Evolutionary conservation across 2,797 vertebrate species (phyloP), one percentile per base, ranked within the genome.

Genomic region (Macroramphosus scolopax): DNA sequence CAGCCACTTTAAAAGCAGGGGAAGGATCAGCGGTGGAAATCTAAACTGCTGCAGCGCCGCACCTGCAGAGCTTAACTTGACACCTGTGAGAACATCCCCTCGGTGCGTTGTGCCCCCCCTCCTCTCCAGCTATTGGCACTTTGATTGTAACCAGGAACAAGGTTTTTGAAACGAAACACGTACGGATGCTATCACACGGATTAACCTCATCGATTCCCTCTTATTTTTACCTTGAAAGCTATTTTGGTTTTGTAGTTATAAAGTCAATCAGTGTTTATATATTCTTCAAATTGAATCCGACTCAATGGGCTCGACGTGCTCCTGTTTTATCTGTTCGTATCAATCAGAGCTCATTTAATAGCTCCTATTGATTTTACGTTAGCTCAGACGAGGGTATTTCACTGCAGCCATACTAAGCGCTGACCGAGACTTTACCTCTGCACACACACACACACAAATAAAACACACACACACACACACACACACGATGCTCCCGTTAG

Each of bases 311-410:
- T 2, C 41, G 38, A 52, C 38, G 37, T 35, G 18, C 47, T 69
- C 45, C 47, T 51, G 51, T 48, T 65, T 55, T 63, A 49, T 78
- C 37, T 59, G 47, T 57, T 49, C 53, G 17, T 59, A 68, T 72
- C 64, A 73, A 73, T 68, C 57, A 17, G 15, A 28, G 44, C 68
- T 73, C 83, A 76, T 84, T 82, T 79, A 82, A 86, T 73, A 76
- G 81, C 64, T 16, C 5, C 16, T 58, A 82, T 83, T 78, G 81
- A 85, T 83, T 82, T 76, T 71, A 67, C 72, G 75, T 78, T 83
- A 63, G 70, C 33, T 45, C 18, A 47, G 54, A 82, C 80, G 63
- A 75, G 67, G 41, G 51, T 49, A 56, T 77, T 71, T 75, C 49
- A 57, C 57, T 61, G 63, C 54, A 50, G 60, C 50, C 56, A 26